Evolutionary conservation across 2,113 vertebrate genomes (phyloP).

Genomic region (Cyprinodon variegatus): DNA sequence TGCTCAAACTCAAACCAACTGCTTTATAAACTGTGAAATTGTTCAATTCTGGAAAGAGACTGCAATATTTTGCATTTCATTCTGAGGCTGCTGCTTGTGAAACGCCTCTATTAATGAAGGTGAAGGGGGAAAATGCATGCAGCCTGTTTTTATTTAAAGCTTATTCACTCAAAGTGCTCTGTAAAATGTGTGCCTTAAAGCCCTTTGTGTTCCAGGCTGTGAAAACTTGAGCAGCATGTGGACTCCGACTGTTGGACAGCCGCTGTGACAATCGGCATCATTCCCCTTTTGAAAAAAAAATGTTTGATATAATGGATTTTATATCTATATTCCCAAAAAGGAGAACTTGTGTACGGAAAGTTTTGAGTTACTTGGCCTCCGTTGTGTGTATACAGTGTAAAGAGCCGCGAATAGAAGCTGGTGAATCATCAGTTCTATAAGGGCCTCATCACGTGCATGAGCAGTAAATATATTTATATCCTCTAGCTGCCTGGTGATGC

Average conservation of each 20-base stretch:
- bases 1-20: background rate
- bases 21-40: background rate
- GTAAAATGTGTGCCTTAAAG: constrained; percentile 59
- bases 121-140: background rate
- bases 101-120: background rate
- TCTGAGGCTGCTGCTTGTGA: background rate
- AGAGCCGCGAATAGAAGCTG: constrained; percentile 16
- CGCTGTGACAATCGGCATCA: constrained; percentile 43
- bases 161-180: constrained; percentile 14
- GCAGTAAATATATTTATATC: constrained; percentile 30
- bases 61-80: background rate
- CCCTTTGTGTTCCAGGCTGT: constrained; percentile 10
- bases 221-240: background rate
- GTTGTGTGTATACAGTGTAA: constrained; percentile 18
- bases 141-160: background rate
- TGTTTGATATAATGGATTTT: background rate
- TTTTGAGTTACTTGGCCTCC: constrained; percentile 11
- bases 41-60: background rate
- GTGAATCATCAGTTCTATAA: constrained; percentile 17
- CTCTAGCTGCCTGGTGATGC: background rate
- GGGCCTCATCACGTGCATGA: constrained; percentile 5
- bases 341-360: constrained; percentile 5
- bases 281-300: constrained; percentile 36
- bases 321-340: constrained; percentile 19
- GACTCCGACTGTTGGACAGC: constrained; percentile 30